These are phyloP conservation scores for Agapornis canus DNA, from an alignment of 2,797 vertebrate genomes.

Conservation along the genomic window DNA sequence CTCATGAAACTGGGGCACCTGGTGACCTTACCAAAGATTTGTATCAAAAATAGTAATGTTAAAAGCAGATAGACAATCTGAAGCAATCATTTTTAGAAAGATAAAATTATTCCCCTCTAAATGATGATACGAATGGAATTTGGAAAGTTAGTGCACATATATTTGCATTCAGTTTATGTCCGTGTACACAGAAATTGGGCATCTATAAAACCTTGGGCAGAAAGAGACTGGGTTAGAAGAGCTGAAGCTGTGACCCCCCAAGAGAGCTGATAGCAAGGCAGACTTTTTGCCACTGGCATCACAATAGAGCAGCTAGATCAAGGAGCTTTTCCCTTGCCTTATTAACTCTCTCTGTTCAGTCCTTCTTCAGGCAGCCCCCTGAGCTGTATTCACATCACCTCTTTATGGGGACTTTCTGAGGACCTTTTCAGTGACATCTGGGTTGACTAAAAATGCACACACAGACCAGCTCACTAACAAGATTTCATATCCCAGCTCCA, in stretches of 20 bases:
- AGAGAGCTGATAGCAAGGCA: not conserved
- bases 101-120: not conserved
- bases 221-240: not conserved
- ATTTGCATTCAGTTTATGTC: not conserved
- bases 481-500: not conserved
- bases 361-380: not conserved
- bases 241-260: fast-evolving
- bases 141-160: not conserved
- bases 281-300: fast-evolving
- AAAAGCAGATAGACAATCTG: not conserved
- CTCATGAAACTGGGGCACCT: conserved; percentile 9
- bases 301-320: not conserved
- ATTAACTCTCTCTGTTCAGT: fast-evolving
- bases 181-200: no score
- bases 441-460: fast-evolving
- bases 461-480: fast-evolving
- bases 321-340: not conserved
- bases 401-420: not conserved
- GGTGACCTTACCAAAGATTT: not conserved
- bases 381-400: fast-evolving
- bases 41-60: not conserved
- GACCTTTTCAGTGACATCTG: fast-evolving
- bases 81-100: not conserved
- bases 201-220: not conserved
- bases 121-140: not conserved